Evolutionary conservation across 2,888 invertebrate species (phyloP).

Genomic region (Brachyopa scutellaris): DNA sequence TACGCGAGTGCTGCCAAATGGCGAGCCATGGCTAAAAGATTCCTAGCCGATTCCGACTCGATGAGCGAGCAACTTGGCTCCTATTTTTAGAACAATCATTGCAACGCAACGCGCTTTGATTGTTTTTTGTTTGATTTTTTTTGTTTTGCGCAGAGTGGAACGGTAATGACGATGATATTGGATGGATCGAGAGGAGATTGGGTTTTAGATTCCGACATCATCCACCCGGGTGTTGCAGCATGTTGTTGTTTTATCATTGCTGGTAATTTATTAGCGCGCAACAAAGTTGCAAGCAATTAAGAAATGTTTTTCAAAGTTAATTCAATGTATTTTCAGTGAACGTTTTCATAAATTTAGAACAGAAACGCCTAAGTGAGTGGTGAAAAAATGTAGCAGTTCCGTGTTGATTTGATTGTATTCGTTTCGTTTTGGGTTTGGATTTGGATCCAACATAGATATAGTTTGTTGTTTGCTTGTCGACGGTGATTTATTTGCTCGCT

Average conservation of each 20-base stretch:
- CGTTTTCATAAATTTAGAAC: too few relatives aligned
- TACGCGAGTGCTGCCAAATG: slow-evolving; percentile 52
- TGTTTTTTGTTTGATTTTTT: not conserved
- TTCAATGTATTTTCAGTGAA: too few relatives aligned
- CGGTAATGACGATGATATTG: not conserved
- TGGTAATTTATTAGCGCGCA: too few relatives aligned
- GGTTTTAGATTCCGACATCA: slow-evolving; percentile 35
- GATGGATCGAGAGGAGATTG: not conserved
- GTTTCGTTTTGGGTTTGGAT: too few relatives aligned
- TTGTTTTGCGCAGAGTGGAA: too few relatives aligned
- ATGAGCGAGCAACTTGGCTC: slow-evolving; percentile 29
- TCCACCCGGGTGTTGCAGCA: slow-evolving; percentile 22
- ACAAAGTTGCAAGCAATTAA: too few relatives aligned
- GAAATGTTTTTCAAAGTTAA: too few relatives aligned
- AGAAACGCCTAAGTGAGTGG: too few relatives aligned
- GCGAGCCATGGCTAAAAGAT: slow-evolving; percentile 40
- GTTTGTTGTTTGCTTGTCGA: not conserved
- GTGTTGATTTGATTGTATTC: too few relatives aligned
- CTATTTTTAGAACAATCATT: slow-evolving; percentile 25
- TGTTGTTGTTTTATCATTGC: too few relatives aligned
- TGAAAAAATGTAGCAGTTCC: too few relatives aligned
- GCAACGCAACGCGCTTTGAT: not conserved
- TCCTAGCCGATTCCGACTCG: slow-evolving; percentile 32
- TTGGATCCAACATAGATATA: too few relatives aligned
- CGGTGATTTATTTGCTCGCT: not conserved